These are phyloP conservation scores for Epinephelus malabaricus DNA, from an alignment of 2,797 vertebrate genomes.

Conservation along the genomic window DNA sequence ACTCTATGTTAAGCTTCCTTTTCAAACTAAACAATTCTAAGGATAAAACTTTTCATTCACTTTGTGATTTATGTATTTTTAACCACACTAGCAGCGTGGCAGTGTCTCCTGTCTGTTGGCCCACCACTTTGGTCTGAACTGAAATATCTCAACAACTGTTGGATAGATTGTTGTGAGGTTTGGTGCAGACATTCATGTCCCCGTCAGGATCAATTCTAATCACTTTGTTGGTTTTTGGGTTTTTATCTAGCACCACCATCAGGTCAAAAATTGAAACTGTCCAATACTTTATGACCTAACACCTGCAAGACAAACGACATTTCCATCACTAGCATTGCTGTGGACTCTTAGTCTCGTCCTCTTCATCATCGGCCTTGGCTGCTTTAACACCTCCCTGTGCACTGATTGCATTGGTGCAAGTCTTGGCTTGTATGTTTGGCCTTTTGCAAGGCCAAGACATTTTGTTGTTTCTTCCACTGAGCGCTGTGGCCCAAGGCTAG, in stretches of 20 bases:
- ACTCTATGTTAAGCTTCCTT: background rate
- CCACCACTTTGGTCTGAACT: too few relatives aligned
- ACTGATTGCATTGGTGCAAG: background rate
- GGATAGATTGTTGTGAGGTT: too few relatives aligned
- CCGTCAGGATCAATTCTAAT: too few relatives aligned
- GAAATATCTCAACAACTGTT: too few relatives aligned
- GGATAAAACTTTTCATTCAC: background rate
- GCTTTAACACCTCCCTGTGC: slow-evolving; percentile 2
- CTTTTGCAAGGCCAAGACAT: background rate
- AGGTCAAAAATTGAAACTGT: too few relatives aligned
- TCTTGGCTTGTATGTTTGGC: slow-evolving; percentile 25
- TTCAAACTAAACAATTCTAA: background rate
- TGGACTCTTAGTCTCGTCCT: background rate
- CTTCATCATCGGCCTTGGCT: slow-evolving; percentile 9
- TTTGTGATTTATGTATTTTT: background rate
- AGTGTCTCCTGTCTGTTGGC: too few relatives aligned
- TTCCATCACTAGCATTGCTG: background rate
- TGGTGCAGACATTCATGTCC: too few relatives aligned
- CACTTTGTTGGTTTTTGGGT: too few relatives aligned
- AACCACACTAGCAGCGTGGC: too few relatives aligned
- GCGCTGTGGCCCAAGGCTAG: slow-evolving; percentile 14
- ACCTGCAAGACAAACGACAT: background rate
- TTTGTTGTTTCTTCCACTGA: slow-evolving; percentile 43
- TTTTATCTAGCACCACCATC: too few relatives aligned
- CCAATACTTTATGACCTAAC: too few relatives aligned